Evolutionary conservation across 2,888 invertebrate species (phyloP).

Genomic region (Proisotoma minuta): DNA sequence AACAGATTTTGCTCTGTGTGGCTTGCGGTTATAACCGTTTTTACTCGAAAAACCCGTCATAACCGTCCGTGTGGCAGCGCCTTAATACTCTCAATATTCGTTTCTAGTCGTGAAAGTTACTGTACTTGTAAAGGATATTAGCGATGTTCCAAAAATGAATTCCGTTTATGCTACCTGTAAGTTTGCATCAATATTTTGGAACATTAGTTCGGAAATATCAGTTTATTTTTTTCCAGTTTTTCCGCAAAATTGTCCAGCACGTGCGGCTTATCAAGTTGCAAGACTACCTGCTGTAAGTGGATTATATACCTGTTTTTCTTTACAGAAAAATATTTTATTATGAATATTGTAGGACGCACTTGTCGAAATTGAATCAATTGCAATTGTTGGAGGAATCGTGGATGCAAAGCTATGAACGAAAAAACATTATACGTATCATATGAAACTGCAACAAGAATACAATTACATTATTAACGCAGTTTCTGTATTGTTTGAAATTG

Average conservation of each 20-base stretch:
- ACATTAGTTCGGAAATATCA: too few species aligned
- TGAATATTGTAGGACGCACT: constrained; percentile 58
- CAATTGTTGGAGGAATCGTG: constrained; percentile 61
- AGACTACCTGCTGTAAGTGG: constrained; percentile 63
- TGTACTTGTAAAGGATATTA: constrained; percentile 72
- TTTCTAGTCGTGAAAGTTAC: constrained; percentile 74
- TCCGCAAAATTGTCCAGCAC: constrained; percentile 69
- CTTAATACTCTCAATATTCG: too few species aligned
- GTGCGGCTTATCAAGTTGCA: constrained; percentile 78
- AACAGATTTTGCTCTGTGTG: too few species aligned
- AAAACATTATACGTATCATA: too few species aligned
- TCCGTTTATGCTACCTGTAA: constrained; percentile 79
- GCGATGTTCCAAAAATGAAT: constrained; percentile 75
- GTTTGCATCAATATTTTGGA: too few species aligned
- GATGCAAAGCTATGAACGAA: constrained; percentile 29
- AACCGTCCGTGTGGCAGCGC: too few species aligned
- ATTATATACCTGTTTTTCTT: not conserved
- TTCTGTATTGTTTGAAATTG: too few species aligned
- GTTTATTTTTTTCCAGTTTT: constrained; percentile 73
- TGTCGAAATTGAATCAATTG: constrained; percentile 83
- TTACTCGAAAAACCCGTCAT: too few species aligned
- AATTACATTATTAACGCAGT: too few species aligned
- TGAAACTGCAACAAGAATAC: too few species aligned
- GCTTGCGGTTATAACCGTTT: too few species aligned
- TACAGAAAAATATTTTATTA: not conserved